Conservation (phyloP, 2,113 vertebrate genomes). For the Limanda limanda region DNA sequence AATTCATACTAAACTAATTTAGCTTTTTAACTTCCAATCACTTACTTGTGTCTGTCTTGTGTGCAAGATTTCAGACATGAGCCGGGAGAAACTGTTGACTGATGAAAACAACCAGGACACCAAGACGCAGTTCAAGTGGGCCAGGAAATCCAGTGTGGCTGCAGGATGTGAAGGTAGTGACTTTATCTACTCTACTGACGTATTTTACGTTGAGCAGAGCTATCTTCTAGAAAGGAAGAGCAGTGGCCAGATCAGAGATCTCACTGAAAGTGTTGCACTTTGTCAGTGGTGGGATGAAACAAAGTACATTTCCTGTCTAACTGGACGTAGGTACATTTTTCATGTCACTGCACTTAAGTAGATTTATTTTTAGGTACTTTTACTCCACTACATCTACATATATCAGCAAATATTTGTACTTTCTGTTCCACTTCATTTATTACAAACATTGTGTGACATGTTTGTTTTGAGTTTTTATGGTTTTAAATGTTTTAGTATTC, state of each 20-base stretch:
- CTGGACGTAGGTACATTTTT: neutral
- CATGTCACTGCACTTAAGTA: too few species aligned
- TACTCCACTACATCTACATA: too few species aligned
- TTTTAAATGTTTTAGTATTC: neutral
- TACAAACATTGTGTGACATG: too few species aligned
- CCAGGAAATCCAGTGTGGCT: constrained; percentile 31
- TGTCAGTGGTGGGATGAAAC: too few species aligned
- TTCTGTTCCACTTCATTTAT: too few species aligned
- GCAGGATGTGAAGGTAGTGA: constrained; percentile 50
- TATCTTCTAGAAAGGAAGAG: too few species aligned
- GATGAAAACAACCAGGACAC: constrained; percentile 26
- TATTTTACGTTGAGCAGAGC: too few species aligned
- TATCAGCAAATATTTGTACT: too few species aligned
- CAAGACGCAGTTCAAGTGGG: constrained; percentile 33
- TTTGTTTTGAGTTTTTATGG: too few species aligned
- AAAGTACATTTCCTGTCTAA: neutral
- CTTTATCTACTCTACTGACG: neutral
- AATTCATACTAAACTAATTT: neutral
- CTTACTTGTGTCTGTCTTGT: constrained; percentile 9
- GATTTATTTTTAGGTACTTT: too few species aligned
- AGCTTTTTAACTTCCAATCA: neutral
- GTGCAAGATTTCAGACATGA: constrained; percentile 56
- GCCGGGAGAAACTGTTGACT: constrained; percentile 23
- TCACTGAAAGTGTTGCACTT: too few species aligned
- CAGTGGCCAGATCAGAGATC: too few species aligned